Evolutionary conservation across 2,113 vertebrate species (phyloP).

Genomic region (Maccullochella peelii): DNA sequence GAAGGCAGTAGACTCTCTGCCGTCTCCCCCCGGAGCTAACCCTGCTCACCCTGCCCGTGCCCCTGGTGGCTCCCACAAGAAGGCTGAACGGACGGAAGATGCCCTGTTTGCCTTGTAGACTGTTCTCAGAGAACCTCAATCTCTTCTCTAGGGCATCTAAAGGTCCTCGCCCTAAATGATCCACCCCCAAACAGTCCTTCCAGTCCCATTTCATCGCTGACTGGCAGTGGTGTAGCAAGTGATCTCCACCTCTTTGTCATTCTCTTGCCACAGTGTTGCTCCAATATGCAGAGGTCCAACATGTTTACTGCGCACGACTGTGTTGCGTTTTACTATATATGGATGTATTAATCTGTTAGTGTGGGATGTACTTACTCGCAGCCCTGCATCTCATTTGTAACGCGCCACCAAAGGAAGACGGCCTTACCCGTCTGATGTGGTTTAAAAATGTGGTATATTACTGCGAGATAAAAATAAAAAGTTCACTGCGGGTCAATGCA

Average conservation of each 20-base stretch:
- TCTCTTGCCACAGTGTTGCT: conserved; percentile 52
- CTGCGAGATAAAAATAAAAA: conserved; percentile 21
- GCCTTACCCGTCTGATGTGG: conserved; percentile 23
- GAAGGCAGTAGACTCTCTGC: conserved; percentile 89
- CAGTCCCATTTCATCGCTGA: conserved; percentile 46
- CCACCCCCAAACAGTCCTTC: conserved; percentile 24
- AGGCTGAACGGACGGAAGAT: conserved; percentile 92
- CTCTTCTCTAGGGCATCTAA: conserved; percentile 32
- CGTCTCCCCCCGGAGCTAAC: conserved; percentile 85
- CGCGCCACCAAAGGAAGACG: conserved; percentile 60
- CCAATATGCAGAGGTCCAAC: conserved; percentile 47
- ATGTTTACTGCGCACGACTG: conserved; percentile 52
- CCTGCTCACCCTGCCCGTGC: conserved; percentile 79
- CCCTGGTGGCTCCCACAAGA: conserved; percentile 85
- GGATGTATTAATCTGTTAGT: conserved; percentile 67
- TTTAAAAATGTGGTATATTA: conserved; percentile 50
- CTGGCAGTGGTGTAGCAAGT: conserved; percentile 53
- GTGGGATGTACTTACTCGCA: conserved; percentile 58
- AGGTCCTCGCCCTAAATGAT: conserved; percentile 32
- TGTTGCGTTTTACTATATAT: conserved; percentile 50
- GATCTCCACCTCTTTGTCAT: conserved; percentile 45
- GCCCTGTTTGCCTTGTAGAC: conserved; percentile 96
- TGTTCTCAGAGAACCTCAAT: conserved; percentile 33
- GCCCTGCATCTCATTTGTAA: conserved; percentile 56
- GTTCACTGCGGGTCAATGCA: conserved; percentile 19